These are phyloP conservation scores for Hirtodrosophila trivittata DNA, from an alignment of 2,888 invertebrate species.

Conservation along the genomic window DNA sequence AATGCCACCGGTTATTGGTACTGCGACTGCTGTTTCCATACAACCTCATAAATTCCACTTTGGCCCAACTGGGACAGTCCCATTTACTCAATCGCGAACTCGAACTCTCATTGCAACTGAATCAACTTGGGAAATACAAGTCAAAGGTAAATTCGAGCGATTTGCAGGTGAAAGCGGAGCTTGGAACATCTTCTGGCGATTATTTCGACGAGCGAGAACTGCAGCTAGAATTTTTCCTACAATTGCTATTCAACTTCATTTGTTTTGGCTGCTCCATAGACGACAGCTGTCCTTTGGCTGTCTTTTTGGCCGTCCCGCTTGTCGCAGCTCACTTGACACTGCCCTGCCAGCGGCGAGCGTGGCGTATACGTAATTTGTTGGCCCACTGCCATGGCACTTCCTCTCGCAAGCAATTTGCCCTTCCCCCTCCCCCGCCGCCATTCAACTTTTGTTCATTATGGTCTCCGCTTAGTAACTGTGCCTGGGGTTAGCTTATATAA, in stretches of 20 bases:
- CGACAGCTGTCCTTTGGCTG: conserved; percentile 36
- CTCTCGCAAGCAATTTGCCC: conserved; percentile 21
- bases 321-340: conserved; percentile 46
- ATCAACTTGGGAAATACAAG: no score
- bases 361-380: conserved; percentile 53
- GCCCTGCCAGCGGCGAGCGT: conserved; percentile 30
- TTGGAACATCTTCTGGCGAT: conserved; percentile 11
- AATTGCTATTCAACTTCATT: conserved; percentile 49
- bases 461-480: conserved; percentile 11
- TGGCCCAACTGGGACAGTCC: no score
- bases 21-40: background rate
- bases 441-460: conserved; percentile 44
- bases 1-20: background rate
- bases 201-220: conserved; percentile 18
- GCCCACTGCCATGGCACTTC: conserved; percentile 40
- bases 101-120: no score
- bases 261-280: conserved; percentile 35
- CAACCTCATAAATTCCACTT: background rate
- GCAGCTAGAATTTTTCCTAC: conserved; percentile 34
- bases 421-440: conserved; percentile 3
- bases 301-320: conserved; percentile 12
- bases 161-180: conserved; percentile 9
- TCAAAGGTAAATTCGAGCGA: background rate
- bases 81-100: no score
- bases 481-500: conserved; percentile 18